Conservation (phyloP, 35 echinoderm and acorn worm genomes). For the Chiridota heheva region DNA sequence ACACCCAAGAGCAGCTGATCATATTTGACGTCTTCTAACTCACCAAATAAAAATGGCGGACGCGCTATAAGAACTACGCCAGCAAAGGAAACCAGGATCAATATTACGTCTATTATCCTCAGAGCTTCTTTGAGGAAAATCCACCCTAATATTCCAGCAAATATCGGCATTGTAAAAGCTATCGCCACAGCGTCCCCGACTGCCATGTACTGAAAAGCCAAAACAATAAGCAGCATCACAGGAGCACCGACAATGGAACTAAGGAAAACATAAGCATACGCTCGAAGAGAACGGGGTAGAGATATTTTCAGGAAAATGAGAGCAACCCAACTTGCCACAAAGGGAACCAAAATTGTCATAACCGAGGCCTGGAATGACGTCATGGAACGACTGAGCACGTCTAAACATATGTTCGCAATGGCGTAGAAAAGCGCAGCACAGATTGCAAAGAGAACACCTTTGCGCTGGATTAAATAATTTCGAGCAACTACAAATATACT, state of each 20-base stretch:
- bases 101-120: constrained; percentile 26
- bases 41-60: constrained; percentile 31
- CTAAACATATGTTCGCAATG: constrained; percentile 31
- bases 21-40: too few species aligned
- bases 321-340: neutral
- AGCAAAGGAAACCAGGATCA: constrained; percentile 23
- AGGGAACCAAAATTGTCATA: neutral
- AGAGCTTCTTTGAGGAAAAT: constrained; percentile 29
- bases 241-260: constrained; percentile 3
- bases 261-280: constrained; percentile 14
- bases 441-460: constrained; percentile 13
- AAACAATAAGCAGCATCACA: neutral
- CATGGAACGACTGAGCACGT: neutral
- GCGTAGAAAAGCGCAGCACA: constrained; percentile 33
- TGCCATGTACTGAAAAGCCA: constrained; percentile 23
- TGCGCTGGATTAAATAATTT: too few species aligned
- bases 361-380: constrained; percentile 10
- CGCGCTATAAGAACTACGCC: constrained; percentile 37
- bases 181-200: constrained; percentile 38
- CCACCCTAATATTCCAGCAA: constrained; percentile 43
- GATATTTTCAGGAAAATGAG: constrained; percentile 4
- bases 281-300: too few species aligned
- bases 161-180: constrained; percentile 37
- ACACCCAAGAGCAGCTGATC: constrained; percentile 31
- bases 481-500: too few species aligned